Percentiles rank a stretch among this genome's conserved stretches.
Conservation (phyloP, 1,140 invertebrate genomes). For the Fopius arisanus region DNA sequence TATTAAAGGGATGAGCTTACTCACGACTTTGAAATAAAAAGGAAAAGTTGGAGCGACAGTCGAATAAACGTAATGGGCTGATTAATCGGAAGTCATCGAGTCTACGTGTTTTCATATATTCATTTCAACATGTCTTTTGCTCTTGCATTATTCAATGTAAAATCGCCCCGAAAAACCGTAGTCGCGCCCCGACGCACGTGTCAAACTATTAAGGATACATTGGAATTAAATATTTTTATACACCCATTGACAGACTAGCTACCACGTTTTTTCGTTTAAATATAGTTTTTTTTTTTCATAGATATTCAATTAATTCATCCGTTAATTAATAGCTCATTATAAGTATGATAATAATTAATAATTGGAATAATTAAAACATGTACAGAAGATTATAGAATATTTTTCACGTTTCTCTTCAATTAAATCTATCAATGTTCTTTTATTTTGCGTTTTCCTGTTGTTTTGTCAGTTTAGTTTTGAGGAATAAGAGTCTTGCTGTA, state of each 20-base stretch:
- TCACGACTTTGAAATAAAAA: no score
- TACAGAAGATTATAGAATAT: conserved; percentile 63
- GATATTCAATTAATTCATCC: conserved; percentile 59
- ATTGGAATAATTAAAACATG: conserved; percentile 63
- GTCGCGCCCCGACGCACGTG: conserved; percentile 29
- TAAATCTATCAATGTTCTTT: conserved; percentile 32
- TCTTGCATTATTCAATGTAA: conserved; percentile 3
- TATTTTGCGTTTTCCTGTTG: conserved; percentile 16
- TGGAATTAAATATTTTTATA: conserved; percentile 62
- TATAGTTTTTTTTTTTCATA: conserved; percentile 54
- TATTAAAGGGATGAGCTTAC: neutral
- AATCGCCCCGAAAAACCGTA: conserved; percentile 24
- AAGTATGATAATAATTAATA: conserved; percentile 60
- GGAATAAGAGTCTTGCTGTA: conserved; percentile 25
- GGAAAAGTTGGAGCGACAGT: neutral
- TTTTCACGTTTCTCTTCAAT: conserved; percentile 33
- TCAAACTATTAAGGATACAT: conserved; percentile 52
- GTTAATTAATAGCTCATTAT: conserved; percentile 60
- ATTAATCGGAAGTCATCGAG: neutral
- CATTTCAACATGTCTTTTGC: neutral
- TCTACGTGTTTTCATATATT: neutral
- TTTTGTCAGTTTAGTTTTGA: conserved; percentile 16
- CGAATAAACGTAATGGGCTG: neutral
- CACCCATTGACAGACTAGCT: conserved; percentile 63
- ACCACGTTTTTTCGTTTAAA: conserved; percentile 58